These are phyloP conservation scores for Drosophila willistoni DNA, from an alignment of 1,140 invertebrate species.

Conservation along the genomic window DNA sequence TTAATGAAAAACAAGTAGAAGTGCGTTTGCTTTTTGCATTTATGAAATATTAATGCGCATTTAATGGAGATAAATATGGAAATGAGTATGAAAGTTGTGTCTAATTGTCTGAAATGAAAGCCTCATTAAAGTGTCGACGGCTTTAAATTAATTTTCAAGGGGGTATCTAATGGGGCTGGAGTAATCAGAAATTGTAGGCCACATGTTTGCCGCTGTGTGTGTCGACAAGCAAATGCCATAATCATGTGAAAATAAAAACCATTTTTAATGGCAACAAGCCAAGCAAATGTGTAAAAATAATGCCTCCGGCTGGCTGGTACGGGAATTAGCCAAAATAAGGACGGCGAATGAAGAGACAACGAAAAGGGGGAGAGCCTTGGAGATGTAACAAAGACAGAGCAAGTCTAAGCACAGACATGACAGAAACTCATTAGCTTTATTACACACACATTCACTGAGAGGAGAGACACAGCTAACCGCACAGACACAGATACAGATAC, in stretches of 20 bases:
- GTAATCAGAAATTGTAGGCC: conserved; percentile 20
- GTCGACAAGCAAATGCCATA: conserved; percentile 47
- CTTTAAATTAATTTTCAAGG: conserved; percentile 60
- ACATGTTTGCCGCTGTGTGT: conserved; percentile 17
- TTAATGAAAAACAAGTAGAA: conserved; percentile 64
- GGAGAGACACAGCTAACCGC: background rate
- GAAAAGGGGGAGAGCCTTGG: background rate
- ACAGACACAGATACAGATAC: conserved; percentile 4
- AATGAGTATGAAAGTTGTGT: conserved; percentile 17
- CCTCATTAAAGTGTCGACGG: conserved; percentile 11
- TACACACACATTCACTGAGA: conserved; percentile 42
- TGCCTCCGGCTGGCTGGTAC: conserved; percentile 28
- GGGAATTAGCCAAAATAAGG: conserved; percentile 38
- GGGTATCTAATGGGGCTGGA: conserved; percentile 14
- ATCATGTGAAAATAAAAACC: conserved; percentile 55
- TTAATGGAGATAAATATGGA: conserved; percentile 44
- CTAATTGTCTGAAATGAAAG: conserved; percentile 48
- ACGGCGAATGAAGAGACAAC: background rate
- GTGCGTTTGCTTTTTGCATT: conserved; percentile 55
- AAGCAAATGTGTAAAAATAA: conserved; percentile 49
- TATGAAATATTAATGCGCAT: conserved; percentile 72
- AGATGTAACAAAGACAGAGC: conserved; percentile 12
- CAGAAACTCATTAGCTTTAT: conserved; percentile 74
- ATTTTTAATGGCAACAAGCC: conserved; percentile 51
- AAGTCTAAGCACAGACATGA: conserved; percentile 51